A percentile compares a stretch with the other conserved stretches of the same genome.
Evolutionary conservation across 2,797 vertebrate genomes (phyloP).

Genomic region (Synanceia verrucosa): DNA sequence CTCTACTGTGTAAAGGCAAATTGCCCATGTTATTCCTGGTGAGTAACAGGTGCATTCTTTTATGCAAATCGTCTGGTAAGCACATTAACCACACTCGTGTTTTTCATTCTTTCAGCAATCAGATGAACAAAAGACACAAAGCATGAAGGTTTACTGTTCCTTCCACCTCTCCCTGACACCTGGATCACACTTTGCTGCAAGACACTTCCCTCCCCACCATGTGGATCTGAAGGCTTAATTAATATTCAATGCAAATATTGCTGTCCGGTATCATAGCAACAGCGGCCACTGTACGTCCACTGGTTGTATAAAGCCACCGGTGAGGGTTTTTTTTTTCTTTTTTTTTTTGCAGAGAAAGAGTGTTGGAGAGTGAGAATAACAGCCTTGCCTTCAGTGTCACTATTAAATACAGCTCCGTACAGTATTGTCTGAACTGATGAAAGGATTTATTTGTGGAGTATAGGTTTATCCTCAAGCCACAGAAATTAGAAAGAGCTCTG

Average conservation of each 20-base stretch:
- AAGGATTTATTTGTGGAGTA: slow-evolving; percentile 34
- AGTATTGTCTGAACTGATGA: slow-evolving; percentile 52
- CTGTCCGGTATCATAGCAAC: slow-evolving; percentile 83
- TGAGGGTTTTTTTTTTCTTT: slow-evolving; percentile 7
- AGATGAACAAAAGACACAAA: background rate
- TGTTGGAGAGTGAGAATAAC: slow-evolving; percentile 30
- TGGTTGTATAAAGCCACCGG: slow-evolving; percentile 45
- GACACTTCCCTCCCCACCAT: slow-evolving; percentile 53
- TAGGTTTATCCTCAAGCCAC: slow-evolving; percentile 22
- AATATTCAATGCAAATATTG: slow-evolving; percentile 81
- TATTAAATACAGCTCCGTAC: slow-evolving; percentile 25
- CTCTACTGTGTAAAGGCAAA: background rate
- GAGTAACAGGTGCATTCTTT: slow-evolving; percentile 42
- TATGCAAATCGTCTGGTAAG: slow-evolving; percentile 40
- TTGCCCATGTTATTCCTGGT: slow-evolving; percentile 17
- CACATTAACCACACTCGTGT: slow-evolving; percentile 1
- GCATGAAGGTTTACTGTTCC: slow-evolving; percentile 13
- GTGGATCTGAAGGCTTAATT: slow-evolving; percentile 70
- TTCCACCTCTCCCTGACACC: slow-evolving; percentile 25
- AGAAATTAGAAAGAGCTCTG: slow-evolving; percentile 26
- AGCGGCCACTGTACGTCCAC: slow-evolving; percentile 52
- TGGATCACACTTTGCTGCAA: slow-evolving; percentile 58
- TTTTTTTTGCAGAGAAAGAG: slow-evolving; percentile 43
- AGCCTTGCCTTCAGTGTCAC: slow-evolving; percentile 16
- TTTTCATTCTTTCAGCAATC: slow-evolving; percentile 15